phyloP scores from a whole-genome alignment of 2,113 vertebrate species.

The Pseudorhombus dupliciocellatus region DNA sequence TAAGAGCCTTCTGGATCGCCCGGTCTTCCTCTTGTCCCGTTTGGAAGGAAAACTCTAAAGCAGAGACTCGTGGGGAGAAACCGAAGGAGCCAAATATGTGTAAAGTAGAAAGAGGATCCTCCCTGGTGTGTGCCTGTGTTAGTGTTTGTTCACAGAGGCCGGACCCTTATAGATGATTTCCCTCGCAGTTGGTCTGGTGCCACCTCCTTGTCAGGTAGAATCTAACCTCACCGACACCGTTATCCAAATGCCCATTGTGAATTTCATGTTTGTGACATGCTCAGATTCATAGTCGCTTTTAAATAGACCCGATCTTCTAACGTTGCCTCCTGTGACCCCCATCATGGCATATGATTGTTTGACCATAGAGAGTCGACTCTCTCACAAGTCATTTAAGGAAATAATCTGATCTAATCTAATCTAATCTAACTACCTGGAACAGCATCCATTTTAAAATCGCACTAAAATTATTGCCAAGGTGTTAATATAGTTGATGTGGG shows the following conservation, averaged over 20 bases:
- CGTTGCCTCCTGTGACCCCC: conserved; percentile 11
- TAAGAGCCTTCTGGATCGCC: conserved; percentile 18
- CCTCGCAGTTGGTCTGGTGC: neutral
- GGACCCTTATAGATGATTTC: conserved; percentile 17
- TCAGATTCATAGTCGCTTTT: conserved; percentile 17
- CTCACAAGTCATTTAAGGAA: too few species aligned
- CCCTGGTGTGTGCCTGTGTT: conserved; percentile 30
- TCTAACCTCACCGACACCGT: conserved; percentile 11
- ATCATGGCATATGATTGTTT: conserved; percentile 12
- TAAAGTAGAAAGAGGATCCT: conserved; percentile 39
- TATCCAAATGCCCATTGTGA: conserved; percentile 6
- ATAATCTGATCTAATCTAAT: too few species aligned
- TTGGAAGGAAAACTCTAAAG: conserved; percentile 25
- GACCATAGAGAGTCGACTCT: neutral
- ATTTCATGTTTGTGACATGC: neutral
- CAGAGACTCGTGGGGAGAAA: conserved; percentile 6
- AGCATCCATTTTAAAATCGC: neutral
- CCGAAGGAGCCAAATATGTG: conserved; percentile 31
- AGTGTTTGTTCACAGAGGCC: conserved; percentile 7
- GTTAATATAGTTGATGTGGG: conserved; percentile 9
- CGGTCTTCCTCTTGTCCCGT: conserved; percentile 45
- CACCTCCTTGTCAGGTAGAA: conserved; percentile 20
- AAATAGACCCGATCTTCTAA: conserved; percentile 6
- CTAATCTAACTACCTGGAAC: neutral
- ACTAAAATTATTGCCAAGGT: neutral